Evolutionary conservation across 2,113 vertebrate species (phyloP).

Genomic region (Parus major): DNA sequence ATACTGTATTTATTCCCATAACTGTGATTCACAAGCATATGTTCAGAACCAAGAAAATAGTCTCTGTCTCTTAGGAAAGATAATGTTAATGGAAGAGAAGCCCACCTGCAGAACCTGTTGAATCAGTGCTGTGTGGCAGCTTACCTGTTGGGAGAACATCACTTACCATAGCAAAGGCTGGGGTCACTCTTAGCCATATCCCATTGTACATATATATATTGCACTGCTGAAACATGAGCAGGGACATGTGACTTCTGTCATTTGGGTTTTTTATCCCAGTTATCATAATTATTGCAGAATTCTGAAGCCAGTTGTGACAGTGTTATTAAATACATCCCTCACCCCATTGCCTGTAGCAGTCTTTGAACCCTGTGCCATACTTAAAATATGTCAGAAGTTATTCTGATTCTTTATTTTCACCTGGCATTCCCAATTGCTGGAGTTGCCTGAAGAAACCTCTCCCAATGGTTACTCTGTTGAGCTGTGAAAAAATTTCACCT

Average conservation of each 20-base stretch:
- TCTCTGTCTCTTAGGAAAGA: conserved; percentile 73
- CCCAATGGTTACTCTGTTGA: conserved; percentile 80
- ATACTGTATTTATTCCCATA: background rate
- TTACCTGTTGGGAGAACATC: conserved; percentile 80
- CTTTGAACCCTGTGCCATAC: background rate
- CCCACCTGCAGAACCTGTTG: conserved; percentile 65
- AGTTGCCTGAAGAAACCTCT: conserved; percentile 59
- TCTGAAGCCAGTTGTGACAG: background rate
- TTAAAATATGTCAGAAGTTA: background rate
- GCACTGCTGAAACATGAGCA: conserved; percentile 69
- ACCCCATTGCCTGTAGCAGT: background rate
- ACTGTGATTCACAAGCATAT: background rate
- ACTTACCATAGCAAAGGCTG: conserved; percentile 80
- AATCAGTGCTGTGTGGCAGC: conserved; percentile 73
- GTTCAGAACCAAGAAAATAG: background rate
- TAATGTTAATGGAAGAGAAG: conserved; percentile 61
- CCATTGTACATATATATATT: conserved; percentile 78
- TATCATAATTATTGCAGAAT: background rate
- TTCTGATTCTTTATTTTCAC: background rate
- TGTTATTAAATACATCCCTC: background rate
- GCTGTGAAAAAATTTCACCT: conserved; percentile 81
- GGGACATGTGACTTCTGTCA: conserved; percentile 17
- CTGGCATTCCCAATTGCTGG: background rate
- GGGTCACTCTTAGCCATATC: conserved; percentile 47
- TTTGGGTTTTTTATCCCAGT: background rate